Base-by-base conservation (phyloP, 2,888 invertebrate genomes). In the Cylloceria caligata region DNA sequence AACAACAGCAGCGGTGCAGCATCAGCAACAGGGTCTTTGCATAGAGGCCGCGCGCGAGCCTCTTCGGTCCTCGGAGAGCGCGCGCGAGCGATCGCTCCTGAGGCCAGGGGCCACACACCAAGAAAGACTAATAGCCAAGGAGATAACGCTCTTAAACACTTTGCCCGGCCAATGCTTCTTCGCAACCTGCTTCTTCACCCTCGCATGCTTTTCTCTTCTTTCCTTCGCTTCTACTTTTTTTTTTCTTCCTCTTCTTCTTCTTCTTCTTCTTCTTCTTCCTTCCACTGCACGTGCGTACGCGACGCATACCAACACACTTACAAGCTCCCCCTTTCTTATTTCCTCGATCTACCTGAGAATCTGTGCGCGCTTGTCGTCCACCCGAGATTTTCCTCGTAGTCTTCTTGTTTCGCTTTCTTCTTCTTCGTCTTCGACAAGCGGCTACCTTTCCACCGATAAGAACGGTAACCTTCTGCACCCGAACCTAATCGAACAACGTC, bases 91-190 rank as follows among this genome's bases (percentile, higher is more conserved):
- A n/a, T n/a, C 19, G 88, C 86, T 88, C 85, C 86, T 88, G 90
- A 89, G 88, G 89, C 88, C 88, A 87, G 89, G 87, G 91, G 88
- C 91, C 92, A 92, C 92, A 92, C 92, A 92, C 91, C 90, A 90
- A 91, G 92, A 90, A 91, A 92, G 91, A 91, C 91, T 92, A 92
- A 92, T 92, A 92, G 92, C 91, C 90, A 89, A 88, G 89, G 88
- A 91, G 92, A 92, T 92, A 92, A 92, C 92, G 89, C 90, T 91
- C 90, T 92, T 92, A 92, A 92, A 92, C 92, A 92, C 92, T 92
- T 92, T 91, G 91, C 90, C 91, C 89, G 90, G 89, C 90, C 91
- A 89, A 91, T 91, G 90, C 91, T 90, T 92, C 91, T 90, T 89
- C 88, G 89, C 89, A 89, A 90, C 89, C 88, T 89, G 89, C 77